A percentile compares a stretch with the other conserved stretches of the same genome.
Conservation (phyloP, 2,888 invertebrate genomes). For the Caenorhabditis sinica region DNA sequence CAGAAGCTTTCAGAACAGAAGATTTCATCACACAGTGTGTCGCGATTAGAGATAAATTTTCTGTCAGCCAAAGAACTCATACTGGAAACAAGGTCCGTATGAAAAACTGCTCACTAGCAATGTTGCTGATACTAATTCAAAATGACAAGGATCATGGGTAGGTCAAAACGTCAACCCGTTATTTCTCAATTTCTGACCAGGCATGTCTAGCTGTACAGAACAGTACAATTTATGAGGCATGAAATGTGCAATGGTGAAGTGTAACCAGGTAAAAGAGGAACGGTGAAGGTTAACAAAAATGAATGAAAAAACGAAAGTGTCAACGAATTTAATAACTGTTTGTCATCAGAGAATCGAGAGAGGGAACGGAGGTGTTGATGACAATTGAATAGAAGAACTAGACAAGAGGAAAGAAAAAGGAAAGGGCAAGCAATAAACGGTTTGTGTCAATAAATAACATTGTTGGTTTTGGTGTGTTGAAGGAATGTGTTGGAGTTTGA, state of each 20-base stretch:
- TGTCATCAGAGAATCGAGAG: neutral
- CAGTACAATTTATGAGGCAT: constrained; percentile 40
- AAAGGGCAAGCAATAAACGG: constrained; percentile 45
- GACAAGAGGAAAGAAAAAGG: neutral
- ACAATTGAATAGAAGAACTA: neutral
- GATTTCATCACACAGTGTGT: neutral
- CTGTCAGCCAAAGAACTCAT: no score
- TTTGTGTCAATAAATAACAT: constrained; percentile 54
- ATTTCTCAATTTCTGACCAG: neutral
- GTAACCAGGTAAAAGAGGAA: constrained; percentile 3
- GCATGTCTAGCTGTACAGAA: neutral
- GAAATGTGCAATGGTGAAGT: constrained; percentile 25
- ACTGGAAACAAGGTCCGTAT: no score
- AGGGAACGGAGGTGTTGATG: constrained; percentile 11
- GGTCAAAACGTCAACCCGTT: constrained; percentile 13
- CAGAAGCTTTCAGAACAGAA: neutral
- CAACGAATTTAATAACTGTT: constrained; percentile 47
- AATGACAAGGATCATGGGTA: no score
- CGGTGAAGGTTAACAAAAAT: constrained; percentile 28
- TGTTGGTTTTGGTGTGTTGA: constrained; percentile 21
- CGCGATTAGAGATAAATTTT: no score
- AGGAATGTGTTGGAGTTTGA: constrained; percentile 5
- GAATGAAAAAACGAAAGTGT: constrained; percentile 35
- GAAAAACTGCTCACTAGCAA: no score
- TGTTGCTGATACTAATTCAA: no score